Percentiles rank a stretch among this genome's conserved stretches.
Evolutionary conservation across 92 coral and sea anemone genomes (phyloP).

Genomic region (Palythoa grandis): DNA sequence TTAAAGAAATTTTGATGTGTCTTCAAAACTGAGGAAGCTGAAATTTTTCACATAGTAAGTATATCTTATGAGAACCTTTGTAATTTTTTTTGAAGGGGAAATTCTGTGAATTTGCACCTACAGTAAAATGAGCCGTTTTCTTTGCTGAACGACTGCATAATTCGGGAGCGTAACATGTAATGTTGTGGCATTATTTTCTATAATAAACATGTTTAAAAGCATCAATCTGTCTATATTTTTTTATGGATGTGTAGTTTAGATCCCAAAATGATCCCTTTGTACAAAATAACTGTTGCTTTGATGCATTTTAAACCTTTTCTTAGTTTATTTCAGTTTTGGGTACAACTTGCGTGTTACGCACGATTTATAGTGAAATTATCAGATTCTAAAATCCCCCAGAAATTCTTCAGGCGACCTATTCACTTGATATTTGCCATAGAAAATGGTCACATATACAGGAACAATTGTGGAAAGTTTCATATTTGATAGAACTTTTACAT

Average conservation of each 20-base stretch:
- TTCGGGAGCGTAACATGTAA: slow-evolving; percentile 2
- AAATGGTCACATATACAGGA: slow-evolving; percentile 6
- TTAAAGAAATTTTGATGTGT: slow-evolving; percentile 3
- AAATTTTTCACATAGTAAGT: slow-evolving; percentile 1
- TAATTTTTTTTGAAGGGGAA: slow-evolving; percentile 11
- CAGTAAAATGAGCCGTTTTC: slow-evolving; percentile 7
- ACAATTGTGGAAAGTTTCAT: slow-evolving; percentile 18
- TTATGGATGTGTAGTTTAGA: slow-evolving; percentile 5
- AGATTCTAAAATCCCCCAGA: slow-evolving; percentile 13
- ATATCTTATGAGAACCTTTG: slow-evolving; percentile 3
- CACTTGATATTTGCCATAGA: slow-evolving; percentile 11
- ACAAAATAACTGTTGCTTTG: not conserved
- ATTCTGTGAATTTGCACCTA: slow-evolving; percentile 6
- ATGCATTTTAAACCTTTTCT: not conserved
- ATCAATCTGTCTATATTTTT: not conserved
- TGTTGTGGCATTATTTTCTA: not conserved
- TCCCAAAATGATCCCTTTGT: slow-evolving; percentile 6
- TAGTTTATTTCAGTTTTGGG: not conserved
- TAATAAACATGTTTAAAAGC: slow-evolving; percentile 1
- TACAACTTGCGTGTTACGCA: too few species aligned
- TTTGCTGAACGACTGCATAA: slow-evolving; percentile 16
- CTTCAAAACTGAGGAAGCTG: not conserved
- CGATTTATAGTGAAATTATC: not conserved
- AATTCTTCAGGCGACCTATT: not conserved
- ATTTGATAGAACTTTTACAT: slow-evolving; percentile 32